These are phyloP conservation scores for Cataglyphis altisquamis DNA, from an alignment of 2,888 invertebrate species.

Conservation along the genomic window DNA sequence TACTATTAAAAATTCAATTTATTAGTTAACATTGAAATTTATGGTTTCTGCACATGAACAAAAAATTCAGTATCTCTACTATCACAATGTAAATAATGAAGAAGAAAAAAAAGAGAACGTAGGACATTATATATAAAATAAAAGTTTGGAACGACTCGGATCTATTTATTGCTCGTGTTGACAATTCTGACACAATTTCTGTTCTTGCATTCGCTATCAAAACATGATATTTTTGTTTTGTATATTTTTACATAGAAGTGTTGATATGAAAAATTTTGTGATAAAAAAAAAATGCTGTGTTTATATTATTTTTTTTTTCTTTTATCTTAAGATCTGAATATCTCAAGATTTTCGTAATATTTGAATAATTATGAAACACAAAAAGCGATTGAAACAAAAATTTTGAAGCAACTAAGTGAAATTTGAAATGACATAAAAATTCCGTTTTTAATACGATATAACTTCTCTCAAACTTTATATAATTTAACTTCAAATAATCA, in stretches of 20 bases:
- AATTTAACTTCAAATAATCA: neutral
- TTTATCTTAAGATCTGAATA: neutral
- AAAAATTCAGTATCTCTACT: neutral
- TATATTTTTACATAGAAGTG: neutral
- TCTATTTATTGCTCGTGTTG: constrained; percentile 29
- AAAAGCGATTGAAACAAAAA: neutral
- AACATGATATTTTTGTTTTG: neutral
- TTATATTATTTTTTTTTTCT: neutral
- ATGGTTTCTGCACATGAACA: neutral
- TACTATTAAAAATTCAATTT: constrained; percentile 1
- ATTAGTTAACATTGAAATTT: neutral
- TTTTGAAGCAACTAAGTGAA: neutral
- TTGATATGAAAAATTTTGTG: neutral
- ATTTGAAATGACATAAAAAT: neutral
- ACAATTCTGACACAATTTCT: neutral
- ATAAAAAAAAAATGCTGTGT: neutral
- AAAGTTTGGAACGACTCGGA: neutral
- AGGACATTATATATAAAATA: neutral
- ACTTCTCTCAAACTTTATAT: neutral
- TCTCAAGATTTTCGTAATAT: neutral
- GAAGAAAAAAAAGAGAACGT: neutral
- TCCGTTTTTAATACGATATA: neutral
- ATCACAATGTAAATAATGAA: neutral
- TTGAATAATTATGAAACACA: neutral
- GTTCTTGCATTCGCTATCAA: constrained; percentile 1